Percentiles rank a stretch among this genome's conserved stretches.
Evolutionary conservation across 2,797 vertebrate species (phyloP).

Genomic region (Euthynnus affinis): DNA sequence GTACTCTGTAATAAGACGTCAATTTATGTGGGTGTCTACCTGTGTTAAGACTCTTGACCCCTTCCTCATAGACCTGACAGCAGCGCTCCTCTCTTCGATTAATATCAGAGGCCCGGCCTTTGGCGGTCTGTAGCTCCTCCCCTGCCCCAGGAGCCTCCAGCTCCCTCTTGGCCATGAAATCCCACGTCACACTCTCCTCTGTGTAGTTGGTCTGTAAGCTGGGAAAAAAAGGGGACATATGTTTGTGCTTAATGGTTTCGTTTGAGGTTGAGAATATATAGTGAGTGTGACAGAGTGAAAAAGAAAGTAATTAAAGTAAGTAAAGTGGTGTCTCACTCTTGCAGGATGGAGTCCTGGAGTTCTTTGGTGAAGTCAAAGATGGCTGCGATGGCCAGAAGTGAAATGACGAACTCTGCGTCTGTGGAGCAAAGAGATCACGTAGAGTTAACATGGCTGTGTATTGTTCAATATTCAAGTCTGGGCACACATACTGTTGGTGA

Average conservation of each 20-base stretch:
- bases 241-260: neutral
- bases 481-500: too few relatives aligned
- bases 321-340: constrained; percentile 86
- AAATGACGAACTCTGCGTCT: constrained; percentile 91
- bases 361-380: constrained; percentile 94
- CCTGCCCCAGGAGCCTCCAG: constrained; percentile 83
- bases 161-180: constrained; percentile 93
- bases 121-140: constrained; percentile 82
- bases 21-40: constrained; percentile 87
- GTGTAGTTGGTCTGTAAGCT: constrained; percentile 90
- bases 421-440: constrained; percentile 34
- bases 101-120: constrained; percentile 85
- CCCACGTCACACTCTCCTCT: constrained; percentile 91
- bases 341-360: constrained; percentile 91
- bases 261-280: neutral
- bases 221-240: neutral
- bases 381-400: constrained; percentile 90
- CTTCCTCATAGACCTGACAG: constrained; percentile 93
- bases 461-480: too few relatives aligned
- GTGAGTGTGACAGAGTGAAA: neutral
- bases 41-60: constrained; percentile 85
- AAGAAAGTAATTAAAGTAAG: too few relatives aligned
- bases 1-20: too few relatives aligned
- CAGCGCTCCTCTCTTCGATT: constrained; percentile 89
- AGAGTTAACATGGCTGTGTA: neutral